These are phyloP conservation scores for Phthorimaea operculella DNA, from an alignment of 1,140 invertebrate genomes.

Conservation along the genomic window DNA sequence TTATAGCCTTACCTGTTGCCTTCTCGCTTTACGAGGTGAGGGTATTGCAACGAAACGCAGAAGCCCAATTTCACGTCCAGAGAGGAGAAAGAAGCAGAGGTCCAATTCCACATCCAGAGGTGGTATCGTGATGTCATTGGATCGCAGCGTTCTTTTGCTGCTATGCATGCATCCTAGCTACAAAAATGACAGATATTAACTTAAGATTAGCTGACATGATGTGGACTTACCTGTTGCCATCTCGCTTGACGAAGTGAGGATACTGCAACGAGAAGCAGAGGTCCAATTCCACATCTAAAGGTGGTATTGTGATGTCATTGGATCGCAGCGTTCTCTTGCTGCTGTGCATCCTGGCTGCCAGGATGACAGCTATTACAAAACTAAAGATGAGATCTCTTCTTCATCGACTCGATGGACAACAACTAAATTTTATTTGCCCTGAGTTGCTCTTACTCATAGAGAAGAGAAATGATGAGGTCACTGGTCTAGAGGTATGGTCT, in stretches of 20 bases:
- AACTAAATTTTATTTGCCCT: too few relatives aligned
- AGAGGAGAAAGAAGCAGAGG: conserved; percentile 86
- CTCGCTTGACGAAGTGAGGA: conserved; percentile 97
- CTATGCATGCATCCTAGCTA: too few relatives aligned
- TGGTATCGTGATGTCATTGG: too few relatives aligned
- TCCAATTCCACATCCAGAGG: too few relatives aligned
- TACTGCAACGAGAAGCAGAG: conserved; percentile 95
- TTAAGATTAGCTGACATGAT: too few relatives aligned
- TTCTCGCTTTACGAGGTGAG: conserved; percentile 97
- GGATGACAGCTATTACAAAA: conserved; percentile 72
- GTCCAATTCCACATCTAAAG: conserved; percentile 91
- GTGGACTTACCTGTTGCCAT: conserved; percentile 82
- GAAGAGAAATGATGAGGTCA: too few relatives aligned
- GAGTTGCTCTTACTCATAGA: too few relatives aligned
- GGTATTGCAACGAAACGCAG: conserved; percentile 95
- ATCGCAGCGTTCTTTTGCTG: too few relatives aligned
- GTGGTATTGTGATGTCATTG: conserved; percentile 90
- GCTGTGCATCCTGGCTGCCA: conserved; percentile 97
- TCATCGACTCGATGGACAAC: too few relatives aligned
- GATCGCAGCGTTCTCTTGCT: conserved; percentile 93
- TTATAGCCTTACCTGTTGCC: conserved; percentile 80
- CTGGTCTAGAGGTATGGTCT: background rate
- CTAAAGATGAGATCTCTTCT: too few relatives aligned
- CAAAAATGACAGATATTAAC: too few relatives aligned
- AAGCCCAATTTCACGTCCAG: conserved; percentile 93